Percentiles rank a stretch among this genome's conserved stretches.
Evolutionary conservation across 2,888 invertebrate species (phyloP).

Genomic region (Torymus texanus): DNA sequence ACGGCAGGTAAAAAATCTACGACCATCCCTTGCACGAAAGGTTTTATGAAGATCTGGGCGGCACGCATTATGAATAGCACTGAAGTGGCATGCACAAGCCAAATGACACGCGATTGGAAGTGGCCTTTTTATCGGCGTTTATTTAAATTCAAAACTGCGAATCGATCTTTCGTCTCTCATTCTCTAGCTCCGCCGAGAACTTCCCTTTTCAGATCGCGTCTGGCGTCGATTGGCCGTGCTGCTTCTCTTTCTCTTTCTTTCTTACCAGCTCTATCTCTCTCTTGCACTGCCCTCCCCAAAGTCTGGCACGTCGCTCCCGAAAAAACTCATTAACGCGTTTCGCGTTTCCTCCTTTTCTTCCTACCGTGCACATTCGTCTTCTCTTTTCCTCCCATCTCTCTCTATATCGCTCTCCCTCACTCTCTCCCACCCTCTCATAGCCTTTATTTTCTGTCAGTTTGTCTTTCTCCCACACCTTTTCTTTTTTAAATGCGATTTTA

Average conservation of each 20-base stretch:
- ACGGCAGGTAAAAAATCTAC: slow-evolving; percentile 1
- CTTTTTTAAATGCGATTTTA: slow-evolving; percentile 37
- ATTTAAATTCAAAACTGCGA: slow-evolving; percentile 73
- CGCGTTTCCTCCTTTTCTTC: slow-evolving; percentile 51
- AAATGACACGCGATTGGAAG: slow-evolving; percentile 42
- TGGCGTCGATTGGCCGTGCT: slow-evolving; percentile 66
- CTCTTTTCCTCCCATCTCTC: slow-evolving; percentile 8
- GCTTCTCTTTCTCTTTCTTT: background rate
- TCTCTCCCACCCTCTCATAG: background rate
- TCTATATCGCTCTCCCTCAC: slow-evolving; percentile 41
- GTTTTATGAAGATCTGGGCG: background rate
- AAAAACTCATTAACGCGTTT: slow-evolving; percentile 75
- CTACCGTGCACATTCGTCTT: slow-evolving; percentile 35
- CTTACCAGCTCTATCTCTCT: background rate
- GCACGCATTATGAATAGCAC: background rate
- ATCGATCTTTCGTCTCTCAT: slow-evolving; percentile 66
- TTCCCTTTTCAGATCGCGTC: slow-evolving; percentile 66
- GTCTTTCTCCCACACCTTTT: background rate
- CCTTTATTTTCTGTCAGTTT: slow-evolving; percentile 6
- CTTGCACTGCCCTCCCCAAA: slow-evolving; percentile 53
- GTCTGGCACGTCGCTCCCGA: slow-evolving; percentile 69
- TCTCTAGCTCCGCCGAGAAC: slow-evolving; percentile 48
- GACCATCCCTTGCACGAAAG: slow-evolving; percentile 30
- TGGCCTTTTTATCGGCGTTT: slow-evolving; percentile 64
- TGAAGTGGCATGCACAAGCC: background rate